Conservation (phyloP, 2,888 invertebrate species). For the Phyllotreta cruciferae region DNA sequence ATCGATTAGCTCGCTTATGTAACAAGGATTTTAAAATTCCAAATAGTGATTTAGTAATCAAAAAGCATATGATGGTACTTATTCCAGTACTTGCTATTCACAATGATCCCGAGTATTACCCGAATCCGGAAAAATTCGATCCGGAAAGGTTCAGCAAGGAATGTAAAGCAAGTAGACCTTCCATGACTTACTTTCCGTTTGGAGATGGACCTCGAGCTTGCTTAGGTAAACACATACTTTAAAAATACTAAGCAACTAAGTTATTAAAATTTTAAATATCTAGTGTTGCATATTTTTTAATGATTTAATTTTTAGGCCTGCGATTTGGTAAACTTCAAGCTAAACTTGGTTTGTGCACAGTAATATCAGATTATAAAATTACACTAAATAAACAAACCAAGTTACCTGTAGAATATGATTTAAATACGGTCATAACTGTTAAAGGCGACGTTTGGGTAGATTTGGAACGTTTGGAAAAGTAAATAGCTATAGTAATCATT, state of each 20-base stretch:
- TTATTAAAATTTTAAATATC: too few species aligned
- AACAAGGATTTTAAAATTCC: constrained; percentile 43
- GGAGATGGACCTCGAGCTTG: constrained; percentile 17
- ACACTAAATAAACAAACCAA: constrained; percentile 36
- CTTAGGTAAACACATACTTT: constrained; percentile 11
- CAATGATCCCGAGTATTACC: constrained; percentile 17
- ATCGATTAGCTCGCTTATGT: constrained; percentile 38
- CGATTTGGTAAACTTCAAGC: constrained; percentile 28
- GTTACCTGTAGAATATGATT: constrained; percentile 30
- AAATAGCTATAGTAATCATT: too few species aligned
- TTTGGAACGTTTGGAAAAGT: constrained; percentile 11
- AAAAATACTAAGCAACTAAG: too few species aligned
- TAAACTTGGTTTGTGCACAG: constrained; percentile 32
- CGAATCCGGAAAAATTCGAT: constrained; percentile 19
- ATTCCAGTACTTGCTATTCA: constrained; percentile 18
- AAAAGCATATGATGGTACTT: constrained; percentile 5
- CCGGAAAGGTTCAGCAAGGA: constrained; percentile 20
- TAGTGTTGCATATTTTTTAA: too few species aligned
- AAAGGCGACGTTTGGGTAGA: constrained; percentile 8
- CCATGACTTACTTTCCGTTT: constrained; percentile 3
- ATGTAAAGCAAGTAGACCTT: constrained; percentile 13
- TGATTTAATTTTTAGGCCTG: constrained; percentile 7
- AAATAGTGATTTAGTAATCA: constrained; percentile 31
- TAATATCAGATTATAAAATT: constrained; percentile 33
- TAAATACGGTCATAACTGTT: neutral